These are phyloP conservation scores for Ostrea edulis DNA, from an alignment of 1,140 invertebrate genomes.

Conservation along the genomic window DNA sequence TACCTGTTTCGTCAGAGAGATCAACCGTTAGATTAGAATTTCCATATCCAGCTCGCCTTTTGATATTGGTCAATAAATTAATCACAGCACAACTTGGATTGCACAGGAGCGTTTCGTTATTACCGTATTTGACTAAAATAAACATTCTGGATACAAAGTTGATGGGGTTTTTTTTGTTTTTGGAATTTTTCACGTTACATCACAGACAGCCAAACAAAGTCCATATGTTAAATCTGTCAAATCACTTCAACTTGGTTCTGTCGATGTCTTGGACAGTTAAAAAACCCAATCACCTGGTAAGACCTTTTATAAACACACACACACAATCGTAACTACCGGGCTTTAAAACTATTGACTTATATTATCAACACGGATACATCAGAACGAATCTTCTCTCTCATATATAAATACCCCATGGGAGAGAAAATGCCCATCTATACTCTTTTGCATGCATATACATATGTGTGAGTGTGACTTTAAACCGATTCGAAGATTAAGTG, in stretches of 20 bases:
- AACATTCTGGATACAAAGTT: slow-evolving; percentile 63
- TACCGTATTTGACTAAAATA: slow-evolving; percentile 76
- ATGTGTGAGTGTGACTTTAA: slow-evolving; percentile 37
- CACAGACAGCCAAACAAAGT: neutral
- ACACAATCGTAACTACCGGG: slow-evolving; percentile 18
- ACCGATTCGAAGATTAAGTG: slow-evolving; percentile 40
- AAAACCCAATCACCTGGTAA: slow-evolving; percentile 19
- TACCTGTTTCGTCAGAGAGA: slow-evolving; percentile 74
- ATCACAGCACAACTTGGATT: slow-evolving; percentile 76
- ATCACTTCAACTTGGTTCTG: neutral
- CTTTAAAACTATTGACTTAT: slow-evolving; percentile 42
- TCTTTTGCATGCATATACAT: neutral
- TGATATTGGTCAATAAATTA: slow-evolving; percentile 75
- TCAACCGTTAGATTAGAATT: slow-evolving; percentile 71
- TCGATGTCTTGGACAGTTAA: slow-evolving; percentile 23
- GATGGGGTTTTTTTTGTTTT: neutral
- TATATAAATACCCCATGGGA: slow-evolving; percentile 19
- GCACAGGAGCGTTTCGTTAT: slow-evolving; percentile 73
- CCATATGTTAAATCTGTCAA: slow-evolving; percentile 15
- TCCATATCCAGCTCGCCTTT: slow-evolving; percentile 71
- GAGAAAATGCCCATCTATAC: neutral
- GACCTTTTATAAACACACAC: slow-evolving; percentile 14
- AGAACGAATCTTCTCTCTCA: neutral
- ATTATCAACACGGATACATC: slow-evolving; percentile 30
- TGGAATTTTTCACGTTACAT: neutral